phyloP scores from a whole-genome alignment of 2,113 vertebrate genomes.

The Dolichotis patagonum region DNA sequence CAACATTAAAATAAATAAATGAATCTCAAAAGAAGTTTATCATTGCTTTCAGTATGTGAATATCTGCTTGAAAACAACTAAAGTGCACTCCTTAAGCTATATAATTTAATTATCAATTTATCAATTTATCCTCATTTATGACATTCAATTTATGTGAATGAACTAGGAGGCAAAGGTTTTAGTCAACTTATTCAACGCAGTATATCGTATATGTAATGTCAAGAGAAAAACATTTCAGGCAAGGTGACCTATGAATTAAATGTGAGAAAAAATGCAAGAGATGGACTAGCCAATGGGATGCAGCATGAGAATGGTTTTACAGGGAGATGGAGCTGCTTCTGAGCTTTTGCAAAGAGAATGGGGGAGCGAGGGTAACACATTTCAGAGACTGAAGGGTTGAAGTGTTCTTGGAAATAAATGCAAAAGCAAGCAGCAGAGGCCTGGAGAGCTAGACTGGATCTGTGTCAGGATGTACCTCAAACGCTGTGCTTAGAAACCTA shows the following conservation, averaged over 20 bases:
- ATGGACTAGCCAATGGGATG: neutral
- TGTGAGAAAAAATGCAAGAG: neutral
- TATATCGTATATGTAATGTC: neutral
- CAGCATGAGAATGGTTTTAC: rapidly evolving
- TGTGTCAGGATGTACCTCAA: neutral
- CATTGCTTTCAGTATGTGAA: neutral
- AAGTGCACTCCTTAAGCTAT: neutral
- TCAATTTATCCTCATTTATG: neutral
- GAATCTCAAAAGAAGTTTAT: neutral
- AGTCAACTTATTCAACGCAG: neutral
- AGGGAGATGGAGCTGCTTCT: neutral
- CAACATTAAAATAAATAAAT: neutral
- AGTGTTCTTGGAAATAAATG: neutral
- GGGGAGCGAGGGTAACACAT: neutral
- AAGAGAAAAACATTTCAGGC: neutral
- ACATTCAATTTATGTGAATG: neutral
- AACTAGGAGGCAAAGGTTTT: neutral
- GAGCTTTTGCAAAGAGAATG: neutral
- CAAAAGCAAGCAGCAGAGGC: neutral
- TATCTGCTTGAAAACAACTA: slow-evolving; percentile 36
- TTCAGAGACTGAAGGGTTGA: neutral
- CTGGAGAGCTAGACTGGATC: neutral
- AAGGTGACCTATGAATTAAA: neutral
- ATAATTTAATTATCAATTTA: neutral
- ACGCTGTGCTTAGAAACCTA: neutral